Evolutionary conservation across 2,113 vertebrate genomes (phyloP).

Genomic region (Brienomyrus longianalis): DNA sequence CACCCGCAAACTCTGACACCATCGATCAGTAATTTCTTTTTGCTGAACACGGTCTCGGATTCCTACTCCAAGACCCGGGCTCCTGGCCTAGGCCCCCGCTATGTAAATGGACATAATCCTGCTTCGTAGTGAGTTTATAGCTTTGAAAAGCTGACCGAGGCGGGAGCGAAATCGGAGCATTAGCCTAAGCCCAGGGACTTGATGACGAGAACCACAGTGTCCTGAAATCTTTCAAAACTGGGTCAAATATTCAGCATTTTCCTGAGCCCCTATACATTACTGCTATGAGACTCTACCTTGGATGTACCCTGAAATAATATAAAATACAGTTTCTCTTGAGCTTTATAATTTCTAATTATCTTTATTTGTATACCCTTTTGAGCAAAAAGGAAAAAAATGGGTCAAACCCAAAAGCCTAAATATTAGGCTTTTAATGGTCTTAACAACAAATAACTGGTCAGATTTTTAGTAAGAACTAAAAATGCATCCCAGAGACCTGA

Average conservation of each 20-base stretch:
- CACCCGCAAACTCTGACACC: no score
- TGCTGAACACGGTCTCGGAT: background rate
- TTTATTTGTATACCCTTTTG: background rate
- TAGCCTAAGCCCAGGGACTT: slow-evolving; percentile 4
- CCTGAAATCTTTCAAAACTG: slow-evolving; percentile 15
- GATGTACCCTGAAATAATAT: background rate
- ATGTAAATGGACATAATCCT: background rate
- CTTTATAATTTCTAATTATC: background rate
- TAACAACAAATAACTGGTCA: background rate
- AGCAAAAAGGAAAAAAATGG: background rate
- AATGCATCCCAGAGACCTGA: background rate
- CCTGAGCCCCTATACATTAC: background rate
- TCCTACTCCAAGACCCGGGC: background rate
- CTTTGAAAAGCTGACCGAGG: background rate
- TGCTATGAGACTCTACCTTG: background rate
- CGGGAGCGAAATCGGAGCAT: slow-evolving; percentile 5
- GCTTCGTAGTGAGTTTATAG: background rate
- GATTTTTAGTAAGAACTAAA: background rate
- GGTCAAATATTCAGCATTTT: slow-evolving; percentile 11
- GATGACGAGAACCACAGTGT: slow-evolving; percentile 9
- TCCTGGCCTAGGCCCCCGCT: background rate
- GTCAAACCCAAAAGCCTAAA: background rate
- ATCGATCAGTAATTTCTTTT: background rate
- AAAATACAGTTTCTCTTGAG: background rate
- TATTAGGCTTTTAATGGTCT: background rate